Conservation (phyloP, 2,888 invertebrate genomes). For the Cacoxenus indagator region DNA sequence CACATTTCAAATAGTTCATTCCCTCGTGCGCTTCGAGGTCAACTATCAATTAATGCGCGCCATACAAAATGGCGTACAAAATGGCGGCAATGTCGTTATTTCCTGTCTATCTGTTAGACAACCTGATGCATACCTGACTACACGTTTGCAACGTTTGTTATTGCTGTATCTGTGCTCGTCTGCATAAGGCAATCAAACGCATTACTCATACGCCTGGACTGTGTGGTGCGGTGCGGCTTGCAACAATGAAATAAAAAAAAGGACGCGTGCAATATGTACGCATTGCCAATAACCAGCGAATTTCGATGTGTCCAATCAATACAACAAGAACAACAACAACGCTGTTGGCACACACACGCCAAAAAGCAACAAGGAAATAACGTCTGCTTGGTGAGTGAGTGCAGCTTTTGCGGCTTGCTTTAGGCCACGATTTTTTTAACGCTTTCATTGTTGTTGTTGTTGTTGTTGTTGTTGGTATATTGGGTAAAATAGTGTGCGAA, state of each 20-base stretch:
- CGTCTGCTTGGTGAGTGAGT: too few species aligned
- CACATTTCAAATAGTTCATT: too few species aligned
- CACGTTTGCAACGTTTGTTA: neutral
- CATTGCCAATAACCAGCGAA: neutral
- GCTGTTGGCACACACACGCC: neutral
- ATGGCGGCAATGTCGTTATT: neutral
- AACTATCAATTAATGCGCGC: neutral
- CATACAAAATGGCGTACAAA: neutral
- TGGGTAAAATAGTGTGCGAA: too few species aligned
- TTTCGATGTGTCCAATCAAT: too few species aligned
- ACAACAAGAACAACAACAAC: too few species aligned
- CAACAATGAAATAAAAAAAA: neutral
- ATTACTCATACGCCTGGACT: conserved; percentile 61
- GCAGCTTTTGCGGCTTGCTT: neutral
- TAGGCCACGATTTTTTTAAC: neutral
- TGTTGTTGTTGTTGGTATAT: neutral
- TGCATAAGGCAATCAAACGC: conserved; percentile 32
- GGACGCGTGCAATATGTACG: neutral
- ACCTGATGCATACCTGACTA: neutral
- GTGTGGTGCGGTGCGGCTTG: conserved; percentile 37
- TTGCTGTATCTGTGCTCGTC: conserved; percentile 16
- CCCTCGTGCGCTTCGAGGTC: too few species aligned
- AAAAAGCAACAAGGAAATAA: too few species aligned
- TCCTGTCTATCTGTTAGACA: neutral
- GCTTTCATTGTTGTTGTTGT: neutral